phyloP scores from a whole-genome alignment of 2,797 vertebrate species.

The Pteropus rufus region DNA sequence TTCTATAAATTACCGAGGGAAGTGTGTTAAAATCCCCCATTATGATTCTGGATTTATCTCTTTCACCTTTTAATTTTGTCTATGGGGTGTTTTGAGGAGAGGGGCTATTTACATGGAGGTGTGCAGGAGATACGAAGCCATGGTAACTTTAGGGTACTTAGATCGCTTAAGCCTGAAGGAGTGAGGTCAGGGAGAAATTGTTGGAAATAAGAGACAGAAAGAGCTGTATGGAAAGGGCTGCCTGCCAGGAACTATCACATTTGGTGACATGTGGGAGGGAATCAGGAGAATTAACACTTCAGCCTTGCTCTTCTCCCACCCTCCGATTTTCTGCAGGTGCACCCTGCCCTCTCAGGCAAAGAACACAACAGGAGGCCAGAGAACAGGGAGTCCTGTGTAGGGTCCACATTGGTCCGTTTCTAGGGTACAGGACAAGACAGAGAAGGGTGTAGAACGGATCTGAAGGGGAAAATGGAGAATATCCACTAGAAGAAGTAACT shows the following conservation, averaged over 20 bases:
- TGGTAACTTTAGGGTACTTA: not conserved
- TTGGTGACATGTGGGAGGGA: not conserved
- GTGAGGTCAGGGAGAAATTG: not conserved
- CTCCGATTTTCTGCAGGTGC: not conserved
- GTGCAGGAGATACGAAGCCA: not conserved
- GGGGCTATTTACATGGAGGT: not conserved
- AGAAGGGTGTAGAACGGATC: not conserved
- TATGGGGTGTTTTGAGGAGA: not conserved
- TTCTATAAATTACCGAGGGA: not conserved
- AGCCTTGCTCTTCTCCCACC: not conserved
- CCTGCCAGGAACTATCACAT: not conserved
- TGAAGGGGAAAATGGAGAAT: not conserved
- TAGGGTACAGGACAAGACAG: not conserved
- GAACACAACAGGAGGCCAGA: not conserved
- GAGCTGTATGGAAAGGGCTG: not conserved
- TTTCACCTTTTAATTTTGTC: not conserved
- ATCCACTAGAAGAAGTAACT: not conserved
- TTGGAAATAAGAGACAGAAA: not conserved
- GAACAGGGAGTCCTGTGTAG: not conserved
- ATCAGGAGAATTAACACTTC: not conserved
- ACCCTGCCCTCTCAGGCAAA: not conserved
- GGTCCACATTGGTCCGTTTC: not conserved
- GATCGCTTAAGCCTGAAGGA: not conserved
- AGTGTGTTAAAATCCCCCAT: not conserved
- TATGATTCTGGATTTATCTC: not conserved